phyloP scores from a whole-genome alignment of 2,113 vertebrate genomes.

The Microcebus jonahi region DNA sequence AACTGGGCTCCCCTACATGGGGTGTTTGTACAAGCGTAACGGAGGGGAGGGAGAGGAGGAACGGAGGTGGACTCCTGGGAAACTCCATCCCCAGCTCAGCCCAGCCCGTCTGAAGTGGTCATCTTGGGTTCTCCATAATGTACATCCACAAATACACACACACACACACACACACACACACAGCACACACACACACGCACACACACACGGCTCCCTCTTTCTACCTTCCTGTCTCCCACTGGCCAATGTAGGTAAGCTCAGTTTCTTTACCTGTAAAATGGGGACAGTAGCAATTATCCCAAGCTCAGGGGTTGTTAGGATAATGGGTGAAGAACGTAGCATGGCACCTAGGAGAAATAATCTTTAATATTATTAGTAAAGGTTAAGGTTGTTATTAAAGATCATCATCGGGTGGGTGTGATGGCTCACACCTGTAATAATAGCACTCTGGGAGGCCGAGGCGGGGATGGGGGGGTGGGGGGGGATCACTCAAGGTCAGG shows the following conservation, averaged over 20 bases:
- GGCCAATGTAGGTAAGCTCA: background rate
- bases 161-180: background rate
- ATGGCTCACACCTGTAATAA: no score
- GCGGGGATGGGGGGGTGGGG: no score
- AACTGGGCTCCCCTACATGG: background rate
- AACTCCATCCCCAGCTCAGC: background rate
- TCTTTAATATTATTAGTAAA: background rate
- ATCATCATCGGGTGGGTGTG: background rate
- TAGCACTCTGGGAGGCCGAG: no score
- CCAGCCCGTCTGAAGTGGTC: background rate
- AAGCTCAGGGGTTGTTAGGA: background rate
- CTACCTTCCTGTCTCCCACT: no score
- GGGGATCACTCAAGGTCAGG: no score
- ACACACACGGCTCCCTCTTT: background rate
- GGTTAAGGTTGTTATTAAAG: background rate
- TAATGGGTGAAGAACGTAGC: rapidly evolving
- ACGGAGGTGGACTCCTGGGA: background rate
- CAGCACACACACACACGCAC: background rate
- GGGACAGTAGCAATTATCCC: background rate
- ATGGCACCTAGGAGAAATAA: background rate
- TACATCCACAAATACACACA: background rate
- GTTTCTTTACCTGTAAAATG: background rate
- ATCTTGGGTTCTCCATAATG: background rate
- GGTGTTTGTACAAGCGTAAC: background rate
- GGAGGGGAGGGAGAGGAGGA: background rate